A percentile compares a stretch with the other conserved stretches of the same genome.
Conservation (phyloP, 2,113 vertebrate species). For the Poeciliopsis occidentalis region DNA sequence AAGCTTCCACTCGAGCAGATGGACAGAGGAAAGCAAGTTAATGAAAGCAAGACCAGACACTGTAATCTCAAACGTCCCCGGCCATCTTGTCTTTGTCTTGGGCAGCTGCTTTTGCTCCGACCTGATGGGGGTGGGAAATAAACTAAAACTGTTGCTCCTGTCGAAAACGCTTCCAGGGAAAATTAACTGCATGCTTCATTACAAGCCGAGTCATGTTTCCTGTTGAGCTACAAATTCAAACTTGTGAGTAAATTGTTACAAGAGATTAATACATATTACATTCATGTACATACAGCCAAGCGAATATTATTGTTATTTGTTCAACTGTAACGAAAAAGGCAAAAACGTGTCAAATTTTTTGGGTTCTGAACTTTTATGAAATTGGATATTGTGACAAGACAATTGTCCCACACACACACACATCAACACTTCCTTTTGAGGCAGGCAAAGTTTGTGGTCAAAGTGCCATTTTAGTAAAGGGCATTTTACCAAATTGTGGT, state of each 20-base stretch:
- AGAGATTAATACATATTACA: not conserved
- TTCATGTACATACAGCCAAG: not conserved
- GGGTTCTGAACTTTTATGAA: not conserved
- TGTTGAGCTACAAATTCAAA: too few relatives aligned
- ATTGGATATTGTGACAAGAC: too few relatives aligned
- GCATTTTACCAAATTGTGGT: too few relatives aligned
- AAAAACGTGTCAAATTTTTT: not conserved
- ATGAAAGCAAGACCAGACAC: constrained; percentile 44
- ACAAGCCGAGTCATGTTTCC: not conserved
- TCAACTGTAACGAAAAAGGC: not conserved
- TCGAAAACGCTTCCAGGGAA: not conserved
- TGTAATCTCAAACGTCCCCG: constrained; percentile 43
- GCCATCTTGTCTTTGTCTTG: constrained; percentile 71
- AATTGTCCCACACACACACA: too few relatives aligned
- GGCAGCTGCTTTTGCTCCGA: constrained; percentile 28
- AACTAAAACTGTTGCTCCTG: too few relatives aligned
- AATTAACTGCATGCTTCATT: not conserved
- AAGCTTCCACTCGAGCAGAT: constrained; percentile 9
- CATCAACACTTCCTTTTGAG: too few relatives aligned
- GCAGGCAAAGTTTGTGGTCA: too few relatives aligned
- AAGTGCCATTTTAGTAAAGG: too few relatives aligned
- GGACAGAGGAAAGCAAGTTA: constrained; percentile 20
- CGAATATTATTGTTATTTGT: not conserved
- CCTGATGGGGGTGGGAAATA: constrained; percentile 27
- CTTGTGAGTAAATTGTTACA: not conserved